Conservation (phyloP, 2,113 vertebrate genomes). For the Percopsis transmontana region DNA sequence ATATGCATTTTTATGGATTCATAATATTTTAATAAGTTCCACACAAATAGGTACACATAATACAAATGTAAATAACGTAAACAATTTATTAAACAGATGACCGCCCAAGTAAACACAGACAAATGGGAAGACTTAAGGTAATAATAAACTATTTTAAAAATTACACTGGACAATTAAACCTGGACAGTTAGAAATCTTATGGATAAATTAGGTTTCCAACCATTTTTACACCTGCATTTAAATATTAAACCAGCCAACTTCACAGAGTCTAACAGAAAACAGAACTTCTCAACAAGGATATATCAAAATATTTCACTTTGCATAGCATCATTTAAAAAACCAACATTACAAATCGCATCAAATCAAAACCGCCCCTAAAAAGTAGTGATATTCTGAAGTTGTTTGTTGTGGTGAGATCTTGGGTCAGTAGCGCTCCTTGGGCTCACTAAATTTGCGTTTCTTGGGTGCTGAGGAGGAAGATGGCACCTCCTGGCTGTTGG, state of each 20-base stretch:
- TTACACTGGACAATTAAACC: background rate
- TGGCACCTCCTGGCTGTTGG: conserved; percentile 80
- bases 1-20: too few relatives aligned
- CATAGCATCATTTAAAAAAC: background rate
- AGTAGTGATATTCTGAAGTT: background rate
- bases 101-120: too few relatives aligned
- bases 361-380: background rate
- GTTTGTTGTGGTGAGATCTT: background rate
- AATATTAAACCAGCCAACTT: too few relatives aligned
- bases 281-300: background rate
- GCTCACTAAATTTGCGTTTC: conserved; percentile 88
- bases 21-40: too few relatives aligned
- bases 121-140: too few relatives aligned
- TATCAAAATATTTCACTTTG: background rate
- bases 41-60: background rate
- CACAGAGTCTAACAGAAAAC: too few relatives aligned
- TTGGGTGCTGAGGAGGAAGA: conserved; percentile 64
- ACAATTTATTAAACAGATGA: background rate
- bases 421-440: conserved; percentile 77
- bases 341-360: background rate
- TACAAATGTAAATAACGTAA: background rate
- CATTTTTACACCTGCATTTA: too few relatives aligned
- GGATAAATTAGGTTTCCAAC: too few relatives aligned
- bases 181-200: too few relatives aligned
- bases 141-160: background rate